Percentiles rank a stretch among this genome's conserved stretches.
phyloP scores from a whole-genome alignment of 2,888 invertebrate genomes.

The Scrobipalpa atriplicella region DNA sequence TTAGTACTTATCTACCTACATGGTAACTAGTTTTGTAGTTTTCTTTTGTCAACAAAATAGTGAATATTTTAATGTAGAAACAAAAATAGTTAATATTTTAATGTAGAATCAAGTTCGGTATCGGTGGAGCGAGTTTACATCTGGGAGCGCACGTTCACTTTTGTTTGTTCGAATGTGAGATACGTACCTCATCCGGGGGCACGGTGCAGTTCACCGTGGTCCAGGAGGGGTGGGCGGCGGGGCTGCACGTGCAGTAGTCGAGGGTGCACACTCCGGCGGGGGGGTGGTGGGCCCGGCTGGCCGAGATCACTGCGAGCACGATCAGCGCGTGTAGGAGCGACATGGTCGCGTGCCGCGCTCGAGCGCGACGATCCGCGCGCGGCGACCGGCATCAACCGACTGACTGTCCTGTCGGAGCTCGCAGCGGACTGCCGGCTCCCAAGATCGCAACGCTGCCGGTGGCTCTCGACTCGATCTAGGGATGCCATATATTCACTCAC shows the following conservation, averaged over 20 bases:
- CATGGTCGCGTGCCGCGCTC: conserved; percentile 64
- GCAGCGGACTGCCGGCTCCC: conserved; percentile 36
- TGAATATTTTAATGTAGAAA: not conserved
- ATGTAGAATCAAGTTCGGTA: not conserved
- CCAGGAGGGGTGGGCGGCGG: conserved; percentile 82
- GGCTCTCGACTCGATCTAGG: conserved; percentile 52
- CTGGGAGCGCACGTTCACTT: conserved; percentile 51
- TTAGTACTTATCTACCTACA: no score
- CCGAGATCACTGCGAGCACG: conserved; percentile 75
- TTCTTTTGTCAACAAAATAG: not conserved
- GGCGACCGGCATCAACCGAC: conserved; percentile 63
- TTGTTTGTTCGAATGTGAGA: conserved; percentile 42
- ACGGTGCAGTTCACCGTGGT: conserved; percentile 85
- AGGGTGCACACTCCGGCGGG: conserved; percentile 72
- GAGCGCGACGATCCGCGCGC: conserved; percentile 64
- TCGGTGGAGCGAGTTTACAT: conserved; percentile 34
- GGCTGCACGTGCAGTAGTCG: conserved; percentile 83
- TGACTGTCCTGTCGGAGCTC: conserved; percentile 40
- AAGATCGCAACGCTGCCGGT: conserved; percentile 39
- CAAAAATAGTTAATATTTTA: not conserved
- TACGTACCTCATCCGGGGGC: conserved; percentile 81
- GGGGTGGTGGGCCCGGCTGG: conserved; percentile 43
- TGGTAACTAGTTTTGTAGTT: not conserved
- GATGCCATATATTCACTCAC: conserved; percentile 51
- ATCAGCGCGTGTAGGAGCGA: conserved; percentile 55